phyloP scores from a whole-genome alignment of 2,888 invertebrate genomes.

The Cephus spinipes region DNA sequence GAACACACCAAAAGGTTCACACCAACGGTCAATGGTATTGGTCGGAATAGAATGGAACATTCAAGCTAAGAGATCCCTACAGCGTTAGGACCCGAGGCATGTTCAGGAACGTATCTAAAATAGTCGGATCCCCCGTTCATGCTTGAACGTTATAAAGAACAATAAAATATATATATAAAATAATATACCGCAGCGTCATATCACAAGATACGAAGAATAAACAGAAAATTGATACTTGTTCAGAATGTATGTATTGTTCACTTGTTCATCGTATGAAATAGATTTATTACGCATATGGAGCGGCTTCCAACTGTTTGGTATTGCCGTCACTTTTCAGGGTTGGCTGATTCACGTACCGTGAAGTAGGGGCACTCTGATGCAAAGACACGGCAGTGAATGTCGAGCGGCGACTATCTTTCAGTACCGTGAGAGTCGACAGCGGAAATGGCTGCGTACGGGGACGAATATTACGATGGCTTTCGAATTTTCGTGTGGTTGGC shows the following conservation, averaged over 20 bases:
- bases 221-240: background rate
- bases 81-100: background rate
- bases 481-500: conserved; percentile 78
- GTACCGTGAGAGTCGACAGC: conserved; percentile 19
- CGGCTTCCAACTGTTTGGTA: background rate
- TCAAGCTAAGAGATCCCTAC: background rate
- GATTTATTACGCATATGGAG: background rate
- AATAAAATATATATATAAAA: background rate
- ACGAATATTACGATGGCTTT: conserved; percentile 78
- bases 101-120: background rate
- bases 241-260: background rate
- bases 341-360: background rate
- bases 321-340: background rate
- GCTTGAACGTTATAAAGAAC: background rate
- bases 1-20: background rate
- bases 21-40: background rate
- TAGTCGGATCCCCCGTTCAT: background rate
- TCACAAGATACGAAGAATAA: background rate
- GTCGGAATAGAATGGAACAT: background rate
- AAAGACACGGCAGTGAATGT: background rate
- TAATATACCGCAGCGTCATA: background rate
- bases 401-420: background rate
- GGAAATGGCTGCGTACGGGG: conserved; percentile 44
- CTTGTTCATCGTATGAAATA: background rate
- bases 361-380: background rate